Evolutionary conservation across 1,140 invertebrate genomes (phyloP), one percentile per base, ranked within the genome.

Genomic region (Anastrepha obliqua): DNA sequence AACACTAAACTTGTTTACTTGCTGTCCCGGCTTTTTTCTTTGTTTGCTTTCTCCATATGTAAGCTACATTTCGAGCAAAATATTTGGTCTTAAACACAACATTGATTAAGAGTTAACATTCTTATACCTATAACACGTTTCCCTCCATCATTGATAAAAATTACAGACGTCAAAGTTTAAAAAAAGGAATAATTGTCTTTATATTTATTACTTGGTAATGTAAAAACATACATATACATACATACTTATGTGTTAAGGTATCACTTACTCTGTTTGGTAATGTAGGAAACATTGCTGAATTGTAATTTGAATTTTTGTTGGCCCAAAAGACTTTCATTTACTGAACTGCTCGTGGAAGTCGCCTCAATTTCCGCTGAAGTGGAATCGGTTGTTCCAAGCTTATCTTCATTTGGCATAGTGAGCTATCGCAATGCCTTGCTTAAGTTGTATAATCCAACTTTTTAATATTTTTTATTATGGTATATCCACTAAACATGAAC

Each of bases 241-340:
- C 6, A 39, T 67, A 67, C 6, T 20, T 67, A 8, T 62, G 4
- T 55, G n/a, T 64, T n/a, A 39, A 20, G 7, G 17, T 15, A 74
- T 58, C 9, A 88, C 89, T 88, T 78, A 89, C 89, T 85, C 47
- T 88, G 65, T 62, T 89, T 91, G 8, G 90, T 13, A 55, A 85
- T 89, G 87, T 91, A 92, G 86, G 87, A 88, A 2, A 92, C 88
- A 67, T 92, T 89, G 42, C 88, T 89, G 64, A 92, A 92, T 60
- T 90, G 89, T 81, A 92, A 78, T 86, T 58, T 85, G n/a, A 88
- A 70, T 44, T 88, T 86, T 70, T 88, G 78, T 81, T 67, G 51
- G 6, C 58, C 42, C 9, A 70, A 29, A 8, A 67, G 67, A n/a
- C 55, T 81, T n/a, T 47, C 74, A 20, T 81, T 51, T 29, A 42